Base-by-base conservation (phyloP, 1,140 invertebrate genomes). In the Sarcophaga bullata region DNA sequence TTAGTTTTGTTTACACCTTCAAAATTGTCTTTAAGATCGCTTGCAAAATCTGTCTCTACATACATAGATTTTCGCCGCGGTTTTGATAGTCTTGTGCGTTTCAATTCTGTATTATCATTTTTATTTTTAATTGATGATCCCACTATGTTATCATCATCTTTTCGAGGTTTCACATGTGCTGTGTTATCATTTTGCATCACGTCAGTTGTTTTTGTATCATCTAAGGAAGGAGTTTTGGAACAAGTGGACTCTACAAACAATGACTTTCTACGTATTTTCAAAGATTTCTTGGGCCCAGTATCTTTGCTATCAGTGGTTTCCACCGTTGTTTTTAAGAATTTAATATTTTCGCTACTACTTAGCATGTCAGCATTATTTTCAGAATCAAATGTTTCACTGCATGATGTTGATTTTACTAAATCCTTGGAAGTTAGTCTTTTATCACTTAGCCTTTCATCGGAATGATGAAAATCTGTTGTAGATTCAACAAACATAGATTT, bases 401-500 rank as follows among this genome's bases (percentile, higher is more conserved):
- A 1, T 37, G 25, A 37, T 37, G 25, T 37, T 37, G 25, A 2
- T 37, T 37, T 37, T 4, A 37, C 25, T 37, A 37, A 37, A 37
- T 37, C 4, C 1, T 37, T 37, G 25, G 25, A 37, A 37, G 25
- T 37, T 37, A 4, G 25, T 37, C 4, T 37, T 4, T 37, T 37
- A 37, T 37, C 25, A 37, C 4, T 37, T 37, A 37, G 0, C 0
- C 50, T 52, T 10, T 52, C 9, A 52, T 52, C 13, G 50, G 50
- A 3, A 52, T 52, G 50, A 10, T 52, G 13, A 6, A 13, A 13
- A 6, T 17, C 17, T 68, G n/a, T n/a, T 19, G 17, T 8, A 0
- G n/a, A 10, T 54, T 58, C 52, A 25, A 37, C 47, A 49, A n/a
- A 76, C 47, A 76, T 52, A 10, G 75, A 78, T 50, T 78, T 78